These are phyloP conservation scores for Phyllotreta striolata DNA, from an alignment of 2,888 invertebrate genomes.

Conservation along the genomic window DNA sequence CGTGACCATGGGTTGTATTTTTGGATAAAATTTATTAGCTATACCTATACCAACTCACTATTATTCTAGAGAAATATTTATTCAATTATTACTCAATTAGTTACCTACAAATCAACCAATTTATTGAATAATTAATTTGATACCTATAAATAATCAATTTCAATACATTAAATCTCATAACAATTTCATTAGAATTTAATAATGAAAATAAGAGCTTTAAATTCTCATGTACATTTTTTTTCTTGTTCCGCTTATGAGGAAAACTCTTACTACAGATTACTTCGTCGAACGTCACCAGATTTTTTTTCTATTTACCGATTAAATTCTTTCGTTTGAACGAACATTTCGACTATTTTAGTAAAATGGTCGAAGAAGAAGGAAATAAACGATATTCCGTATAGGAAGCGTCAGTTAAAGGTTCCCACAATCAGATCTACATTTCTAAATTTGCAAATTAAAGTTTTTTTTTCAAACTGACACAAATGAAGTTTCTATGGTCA, in stretches of 20 bases:
- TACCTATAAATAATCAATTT: no score
- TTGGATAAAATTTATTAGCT: background rate
- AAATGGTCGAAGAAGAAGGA: background rate
- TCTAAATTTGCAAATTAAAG: no score
- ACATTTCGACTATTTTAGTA: background rate
- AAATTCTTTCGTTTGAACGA: slow-evolving; percentile 6
- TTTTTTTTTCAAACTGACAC: no score
- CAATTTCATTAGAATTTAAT: no score
- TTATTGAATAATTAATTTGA: no score
- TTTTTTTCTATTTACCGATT: slow-evolving; percentile 9
- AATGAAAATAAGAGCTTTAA: background rate
- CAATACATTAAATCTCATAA: no score
- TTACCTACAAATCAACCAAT: no score
- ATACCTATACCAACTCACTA: background rate
- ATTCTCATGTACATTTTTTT: background rate
- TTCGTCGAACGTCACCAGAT: background rate
- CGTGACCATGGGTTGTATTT: background rate
- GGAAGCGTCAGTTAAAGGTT: no score
- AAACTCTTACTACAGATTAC: slow-evolving; percentile 1
- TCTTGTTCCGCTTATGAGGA: background rate
- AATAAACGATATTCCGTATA: background rate
- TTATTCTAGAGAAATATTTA: background rate
- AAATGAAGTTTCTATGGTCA: no score
- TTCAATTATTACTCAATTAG: background rate
- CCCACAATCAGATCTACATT: no score